A percentile compares a stretch with the other conserved stretches of the same genome.
These are phyloP conservation scores for Columba livia DNA, from an alignment of 2,113 vertebrate genomes.

Conservation along the genomic window DNA sequence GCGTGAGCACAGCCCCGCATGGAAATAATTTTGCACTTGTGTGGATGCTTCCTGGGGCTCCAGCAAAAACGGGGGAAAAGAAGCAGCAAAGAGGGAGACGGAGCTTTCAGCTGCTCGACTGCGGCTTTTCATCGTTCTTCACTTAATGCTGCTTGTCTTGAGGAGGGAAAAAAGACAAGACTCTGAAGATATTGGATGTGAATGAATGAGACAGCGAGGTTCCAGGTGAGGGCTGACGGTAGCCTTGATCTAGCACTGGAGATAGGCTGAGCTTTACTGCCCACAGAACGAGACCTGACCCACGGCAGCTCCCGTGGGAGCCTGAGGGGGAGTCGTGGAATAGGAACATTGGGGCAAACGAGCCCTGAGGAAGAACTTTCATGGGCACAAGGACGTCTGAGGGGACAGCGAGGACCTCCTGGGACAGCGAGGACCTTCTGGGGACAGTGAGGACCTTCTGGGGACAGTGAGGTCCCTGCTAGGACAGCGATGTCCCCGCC, in stretches of 20 bases:
- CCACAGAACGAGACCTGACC: fast-evolving
- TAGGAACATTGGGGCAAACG: not conserved
- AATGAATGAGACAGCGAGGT: not conserved
- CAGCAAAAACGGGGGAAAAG: not conserved
- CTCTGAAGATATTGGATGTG: not conserved
- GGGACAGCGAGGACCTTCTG: no score
- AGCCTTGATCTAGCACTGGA: not conserved
- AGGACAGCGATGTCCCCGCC: no score
- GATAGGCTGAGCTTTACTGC: not conserved
- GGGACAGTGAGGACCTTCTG: no score
- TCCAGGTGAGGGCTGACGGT: not conserved
- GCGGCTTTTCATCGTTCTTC: not conserved
- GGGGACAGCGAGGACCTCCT: no score
- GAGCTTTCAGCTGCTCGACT: not conserved
- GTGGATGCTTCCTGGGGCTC: conserved; percentile 42
- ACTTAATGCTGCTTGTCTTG: not conserved
- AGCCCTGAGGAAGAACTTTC: not conserved
- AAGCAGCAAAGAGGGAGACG: not conserved
- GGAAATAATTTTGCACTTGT: conserved; percentile 70
- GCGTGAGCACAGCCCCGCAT: conserved; percentile 25
- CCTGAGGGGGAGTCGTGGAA: no score
- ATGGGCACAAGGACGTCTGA: not conserved
- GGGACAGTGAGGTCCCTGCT: no score
- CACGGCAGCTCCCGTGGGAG: not conserved
- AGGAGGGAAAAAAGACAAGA: not conserved